A percentile compares a stretch with the other conserved stretches of the same genome.
phyloP scores from a whole-genome alignment of 2,888 invertebrate genomes.

The Xestoiulus laeticollis region DNA sequence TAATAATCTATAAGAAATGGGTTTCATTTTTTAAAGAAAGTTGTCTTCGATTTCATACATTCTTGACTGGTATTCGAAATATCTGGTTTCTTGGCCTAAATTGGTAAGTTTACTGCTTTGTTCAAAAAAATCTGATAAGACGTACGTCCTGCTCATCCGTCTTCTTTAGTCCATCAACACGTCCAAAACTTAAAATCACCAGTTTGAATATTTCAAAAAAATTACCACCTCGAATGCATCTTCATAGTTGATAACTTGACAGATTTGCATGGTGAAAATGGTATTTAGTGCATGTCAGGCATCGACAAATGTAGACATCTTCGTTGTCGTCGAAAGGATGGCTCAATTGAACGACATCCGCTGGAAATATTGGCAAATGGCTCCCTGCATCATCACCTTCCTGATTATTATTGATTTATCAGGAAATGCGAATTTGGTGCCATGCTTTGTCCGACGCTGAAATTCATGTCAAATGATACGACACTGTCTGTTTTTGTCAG shows the following conservation, averaged over 20 bases:
- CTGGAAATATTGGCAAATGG: conserved; percentile 15
- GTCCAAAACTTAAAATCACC: too few relatives aligned
- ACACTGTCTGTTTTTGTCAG: not conserved
- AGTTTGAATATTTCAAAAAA: too few relatives aligned
- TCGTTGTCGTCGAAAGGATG: conserved; percentile 28
- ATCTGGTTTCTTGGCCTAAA: not conserved
- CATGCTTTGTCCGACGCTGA: not conserved
- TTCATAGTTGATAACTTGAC: not conserved
- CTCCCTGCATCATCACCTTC: conserved; percentile 15
- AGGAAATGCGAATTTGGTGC: conserved; percentile 21
- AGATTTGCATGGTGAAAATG: not conserved
- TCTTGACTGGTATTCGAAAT: too few relatives aligned
- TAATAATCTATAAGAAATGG: not conserved
- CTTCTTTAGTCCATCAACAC: too few relatives aligned
- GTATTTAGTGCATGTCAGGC: not conserved
- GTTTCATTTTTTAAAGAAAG: not conserved
- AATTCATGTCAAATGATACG: conserved; percentile 33
- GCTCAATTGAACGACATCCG: conserved; percentile 34
- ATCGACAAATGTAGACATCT: not conserved
- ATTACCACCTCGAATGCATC: not conserved
- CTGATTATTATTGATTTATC: conserved; percentile 37
- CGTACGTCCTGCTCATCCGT: not conserved
- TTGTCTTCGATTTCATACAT: not conserved
- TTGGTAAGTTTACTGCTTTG: not conserved
- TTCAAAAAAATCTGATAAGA: too few relatives aligned